Evolutionary conservation across 2,888 invertebrate species (phyloP).

Genomic region (Drosophila tanythrix): DNA sequence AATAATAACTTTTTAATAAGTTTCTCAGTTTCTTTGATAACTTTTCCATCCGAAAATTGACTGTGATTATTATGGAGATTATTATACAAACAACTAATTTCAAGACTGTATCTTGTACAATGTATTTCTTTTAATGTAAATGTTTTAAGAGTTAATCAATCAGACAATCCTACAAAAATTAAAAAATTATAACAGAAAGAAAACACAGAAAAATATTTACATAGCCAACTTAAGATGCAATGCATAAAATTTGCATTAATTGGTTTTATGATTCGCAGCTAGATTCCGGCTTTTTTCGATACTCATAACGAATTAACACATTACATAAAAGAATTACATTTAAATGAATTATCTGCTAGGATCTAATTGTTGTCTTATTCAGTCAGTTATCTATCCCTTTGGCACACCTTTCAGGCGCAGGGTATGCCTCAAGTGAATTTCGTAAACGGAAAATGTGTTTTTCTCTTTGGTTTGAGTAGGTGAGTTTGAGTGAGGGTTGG

Average conservation of each 20-base stretch:
- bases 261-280: background rate
- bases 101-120: background rate
- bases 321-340: background rate
- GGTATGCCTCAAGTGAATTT: constrained; percentile 37
- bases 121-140: background rate
- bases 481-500: background rate
- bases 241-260: background rate
- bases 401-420: background rate
- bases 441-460: constrained; percentile 45
- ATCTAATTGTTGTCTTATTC: background rate
- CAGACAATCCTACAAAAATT: background rate
- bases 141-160: background rate
- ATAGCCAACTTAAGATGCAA: background rate
- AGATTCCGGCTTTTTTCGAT: background rate
- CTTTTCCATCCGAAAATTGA: background rate
- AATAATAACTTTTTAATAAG: background rate
- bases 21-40: background rate
- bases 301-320: background rate
- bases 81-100: background rate
- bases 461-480: constrained; percentile 8
- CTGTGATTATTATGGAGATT: background rate
- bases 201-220: background rate
- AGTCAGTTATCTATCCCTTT: background rate
- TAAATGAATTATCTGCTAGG: background rate
- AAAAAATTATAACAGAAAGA: background rate